Evolutionary conservation across 2,797 vertebrate species (phyloP).

Genomic region (Silurus aristotelis): DNA sequence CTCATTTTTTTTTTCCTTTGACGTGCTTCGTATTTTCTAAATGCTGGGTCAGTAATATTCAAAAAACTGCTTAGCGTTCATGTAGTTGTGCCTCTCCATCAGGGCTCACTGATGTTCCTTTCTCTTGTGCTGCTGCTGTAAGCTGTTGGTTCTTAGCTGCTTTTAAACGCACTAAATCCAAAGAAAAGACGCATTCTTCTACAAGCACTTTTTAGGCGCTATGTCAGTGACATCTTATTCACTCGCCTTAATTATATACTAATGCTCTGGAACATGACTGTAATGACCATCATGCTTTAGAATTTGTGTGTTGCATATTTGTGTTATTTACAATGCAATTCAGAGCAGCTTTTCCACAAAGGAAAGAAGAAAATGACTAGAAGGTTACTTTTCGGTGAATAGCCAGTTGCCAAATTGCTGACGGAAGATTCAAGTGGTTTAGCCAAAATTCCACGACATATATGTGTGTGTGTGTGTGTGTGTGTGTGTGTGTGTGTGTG

Average conservation of each 20-base stretch:
- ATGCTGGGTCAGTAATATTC: constrained; percentile 99
- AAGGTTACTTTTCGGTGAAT: constrained; percentile 8
- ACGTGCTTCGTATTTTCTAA: constrained; percentile 96
- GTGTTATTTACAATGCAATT: constrained; percentile 17
- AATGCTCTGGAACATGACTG: constrained; percentile 23
- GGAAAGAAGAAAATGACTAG: constrained; percentile 1
- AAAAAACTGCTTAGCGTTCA: constrained; percentile 85
- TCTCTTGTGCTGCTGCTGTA: constrained; percentile 41
- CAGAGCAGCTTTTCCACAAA: constrained; percentile 1
- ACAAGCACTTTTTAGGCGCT: constrained; percentile 18
- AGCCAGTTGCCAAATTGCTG: constrained; percentile 38
- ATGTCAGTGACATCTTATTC: constrained; percentile 23
- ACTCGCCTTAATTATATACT: constrained; percentile 33
- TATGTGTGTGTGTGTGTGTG: not conserved
- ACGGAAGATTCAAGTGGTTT: constrained; percentile 33
- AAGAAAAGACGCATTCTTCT: constrained; percentile 36
- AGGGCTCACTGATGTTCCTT: constrained; percentile 58
- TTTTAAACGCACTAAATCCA: constrained; percentile 47
- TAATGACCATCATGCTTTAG: constrained; percentile 9
- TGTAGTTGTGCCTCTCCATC: constrained; percentile 56
- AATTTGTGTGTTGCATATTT: constrained; percentile 11
- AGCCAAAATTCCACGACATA: constrained; percentile 27
- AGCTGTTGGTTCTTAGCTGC: constrained; percentile 43
- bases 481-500: not conserved
- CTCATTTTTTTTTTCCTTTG: constrained; percentile 96